Evolutionary conservation across 2,888 invertebrate species (phyloP), one percentile per base, ranked within the genome.

Genomic region (Coenonympha glycerion): DNA sequence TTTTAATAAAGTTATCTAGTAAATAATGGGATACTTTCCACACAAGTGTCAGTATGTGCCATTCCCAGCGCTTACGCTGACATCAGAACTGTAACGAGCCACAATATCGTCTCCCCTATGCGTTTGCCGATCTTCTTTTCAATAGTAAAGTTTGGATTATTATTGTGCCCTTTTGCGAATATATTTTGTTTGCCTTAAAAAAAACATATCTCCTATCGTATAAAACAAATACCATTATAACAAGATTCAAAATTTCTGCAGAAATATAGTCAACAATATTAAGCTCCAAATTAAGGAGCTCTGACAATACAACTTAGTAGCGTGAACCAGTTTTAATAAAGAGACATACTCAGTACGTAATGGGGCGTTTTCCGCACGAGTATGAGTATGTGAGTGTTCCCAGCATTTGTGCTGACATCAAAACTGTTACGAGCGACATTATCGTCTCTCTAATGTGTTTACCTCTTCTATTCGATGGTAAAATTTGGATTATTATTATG

Each of bases 371-470:
- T 42, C 22, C 18, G 19, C 28, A 21, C 16, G 42, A 21, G 31
- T 36, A 18, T 30, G n/a, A 21, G 34, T 19, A 21, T 13, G 18
- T 30, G 37, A 30, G 46, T 41, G 49, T 45, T 40, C 24, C 45
- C 40, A 46, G 46, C 41, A 30, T 45, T 45, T 49, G 45, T 19
- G 52, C 45, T 47, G 46, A 46, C 46, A 49, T 21, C 46, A 49
- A n/a, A 34, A 46, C 36, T 18, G 46, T 46, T 46, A 49, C 13
- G 36, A 53, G 42, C 19, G 22, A 9, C 28, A 18, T 49, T 46
- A 53, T 45, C 48, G 48, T 44, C 9, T 46, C 40, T 49, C 40
- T 46, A 41, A 53, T 53, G 49, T 41, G 45, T 46, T 36, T 41
- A 22, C 34, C 33, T 53, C 41, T 40, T 30, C 34, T 49, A 46